A percentile compares a stretch with the other conserved stretches of the same genome.
phyloP scores from a whole-genome alignment of 2,888 invertebrate genomes.

The Lamellibrachia columna region DNA sequence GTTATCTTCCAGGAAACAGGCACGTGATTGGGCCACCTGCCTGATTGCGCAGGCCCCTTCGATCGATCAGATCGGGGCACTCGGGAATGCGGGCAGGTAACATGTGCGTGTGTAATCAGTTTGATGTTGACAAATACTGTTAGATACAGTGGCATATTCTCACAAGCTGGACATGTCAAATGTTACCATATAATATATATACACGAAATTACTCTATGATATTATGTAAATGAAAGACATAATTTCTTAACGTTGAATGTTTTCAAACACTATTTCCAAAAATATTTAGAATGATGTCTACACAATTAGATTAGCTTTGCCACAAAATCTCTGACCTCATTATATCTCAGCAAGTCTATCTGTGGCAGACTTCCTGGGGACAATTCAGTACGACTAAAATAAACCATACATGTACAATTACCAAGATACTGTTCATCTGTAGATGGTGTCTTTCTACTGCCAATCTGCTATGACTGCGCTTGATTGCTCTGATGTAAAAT shows the following conservation, averaged over 20 bases:
- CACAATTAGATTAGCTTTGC: neutral
- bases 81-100: neutral
- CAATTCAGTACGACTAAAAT: neutral
- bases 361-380: neutral
- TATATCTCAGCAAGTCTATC: neutral
- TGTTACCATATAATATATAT: too few species aligned
- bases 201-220: neutral
- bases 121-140: neutral
- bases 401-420: neutral
- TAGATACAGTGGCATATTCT: neutral
- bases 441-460: neutral
- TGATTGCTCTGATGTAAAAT: neutral
- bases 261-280: neutral
- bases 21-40: neutral
- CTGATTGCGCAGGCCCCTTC: neutral
- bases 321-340: neutral
- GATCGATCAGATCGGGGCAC: neutral
- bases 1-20: neutral
- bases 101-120: neutral
- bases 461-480: neutral
- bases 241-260: neutral
- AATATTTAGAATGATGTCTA: neutral
- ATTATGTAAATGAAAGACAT: neutral
- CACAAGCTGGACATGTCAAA: too few species aligned
- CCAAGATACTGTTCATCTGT: neutral